phyloP scores from a whole-genome alignment of 2,888 invertebrate genomes.

The Andricus quercusramuli region DNA sequence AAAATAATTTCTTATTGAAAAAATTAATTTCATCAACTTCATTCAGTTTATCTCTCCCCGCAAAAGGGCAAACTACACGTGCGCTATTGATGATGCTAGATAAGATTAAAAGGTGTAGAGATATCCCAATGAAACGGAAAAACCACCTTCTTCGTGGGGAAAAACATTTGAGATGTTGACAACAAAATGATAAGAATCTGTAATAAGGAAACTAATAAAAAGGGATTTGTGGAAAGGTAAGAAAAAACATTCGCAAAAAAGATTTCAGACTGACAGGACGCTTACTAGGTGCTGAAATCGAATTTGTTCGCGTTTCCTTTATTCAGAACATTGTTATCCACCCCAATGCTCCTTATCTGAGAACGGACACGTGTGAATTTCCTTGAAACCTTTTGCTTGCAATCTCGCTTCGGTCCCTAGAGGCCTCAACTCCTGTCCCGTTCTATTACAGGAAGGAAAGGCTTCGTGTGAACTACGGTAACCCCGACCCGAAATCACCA shows the following conservation, averaged over 20 bases:
- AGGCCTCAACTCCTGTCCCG: conserved; percentile 11
- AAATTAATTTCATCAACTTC: no score
- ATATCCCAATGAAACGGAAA: no score
- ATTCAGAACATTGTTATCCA: conserved; percentile 23
- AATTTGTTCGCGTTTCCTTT: conserved; percentile 15
- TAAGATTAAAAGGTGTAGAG: no score
- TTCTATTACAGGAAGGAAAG: background rate
- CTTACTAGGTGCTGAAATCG: conserved; percentile 4
- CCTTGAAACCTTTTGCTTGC: conserved; percentile 11
- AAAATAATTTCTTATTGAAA: no score
- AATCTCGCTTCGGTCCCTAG: conserved; percentile 8
- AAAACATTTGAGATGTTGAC: background rate
- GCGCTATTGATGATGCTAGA: no score
- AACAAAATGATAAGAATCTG: background rate
- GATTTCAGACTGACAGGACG: background rate
- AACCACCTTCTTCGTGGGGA: no score
- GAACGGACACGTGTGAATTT: conserved; percentile 34
- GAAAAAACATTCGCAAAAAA: background rate
- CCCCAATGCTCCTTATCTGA: conserved; percentile 1
- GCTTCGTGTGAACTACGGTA: background rate
- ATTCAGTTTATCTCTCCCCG: no score
- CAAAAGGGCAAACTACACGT: no score
- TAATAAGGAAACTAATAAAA: background rate
- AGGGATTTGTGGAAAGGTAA: background rate
- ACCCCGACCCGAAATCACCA: background rate